Conservation (phyloP, 2,888 invertebrate species). For the Toxonevra muliebris region DNA sequence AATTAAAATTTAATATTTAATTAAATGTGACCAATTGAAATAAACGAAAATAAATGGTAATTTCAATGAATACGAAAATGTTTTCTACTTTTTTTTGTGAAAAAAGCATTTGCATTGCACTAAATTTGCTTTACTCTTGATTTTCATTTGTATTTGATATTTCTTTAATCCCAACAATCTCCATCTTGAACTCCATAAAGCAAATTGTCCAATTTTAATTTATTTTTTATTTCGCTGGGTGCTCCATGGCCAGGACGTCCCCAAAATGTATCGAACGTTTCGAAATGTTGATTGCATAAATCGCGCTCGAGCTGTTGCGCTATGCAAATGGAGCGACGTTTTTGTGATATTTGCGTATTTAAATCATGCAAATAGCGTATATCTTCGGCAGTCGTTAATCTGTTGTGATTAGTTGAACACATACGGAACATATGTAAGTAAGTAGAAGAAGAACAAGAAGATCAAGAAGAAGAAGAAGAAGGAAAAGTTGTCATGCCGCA, state of each 20-base stretch:
- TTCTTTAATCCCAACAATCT: slow-evolving; percentile 23
- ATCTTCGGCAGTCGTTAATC: slow-evolving; percentile 55
- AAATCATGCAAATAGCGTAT: slow-evolving; percentile 67
- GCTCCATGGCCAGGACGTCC: slow-evolving; percentile 77
- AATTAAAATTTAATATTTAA: slow-evolving; percentile 5
- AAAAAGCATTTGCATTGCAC: slow-evolving; percentile 39
- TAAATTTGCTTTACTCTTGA: slow-evolving; percentile 48
- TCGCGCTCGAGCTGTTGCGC: slow-evolving; percentile 69
- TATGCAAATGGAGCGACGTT: slow-evolving; percentile 62
- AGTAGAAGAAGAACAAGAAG: slow-evolving; percentile 16
- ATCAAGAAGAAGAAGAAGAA: slow-evolving; percentile 3
- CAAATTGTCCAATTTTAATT: slow-evolving; percentile 65
- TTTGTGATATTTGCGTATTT: slow-evolving; percentile 67
- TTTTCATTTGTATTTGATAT: neutral
- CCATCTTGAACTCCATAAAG: slow-evolving; percentile 59
- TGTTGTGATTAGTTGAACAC: slow-evolving; percentile 33
- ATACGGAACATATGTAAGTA: slow-evolving; percentile 23
- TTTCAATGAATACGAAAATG: too few species aligned
- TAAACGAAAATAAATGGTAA: too few species aligned
- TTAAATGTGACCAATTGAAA: neutral
- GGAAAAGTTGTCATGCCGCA: too few species aligned
- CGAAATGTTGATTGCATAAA: slow-evolving; percentile 75
- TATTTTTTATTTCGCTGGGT: slow-evolving; percentile 56
- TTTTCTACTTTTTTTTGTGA: slow-evolving; percentile 11
- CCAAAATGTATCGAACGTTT: slow-evolving; percentile 81